Conservation (phyloP, 1,140 invertebrate genomes). For the Drosophila simulans region DNA sequence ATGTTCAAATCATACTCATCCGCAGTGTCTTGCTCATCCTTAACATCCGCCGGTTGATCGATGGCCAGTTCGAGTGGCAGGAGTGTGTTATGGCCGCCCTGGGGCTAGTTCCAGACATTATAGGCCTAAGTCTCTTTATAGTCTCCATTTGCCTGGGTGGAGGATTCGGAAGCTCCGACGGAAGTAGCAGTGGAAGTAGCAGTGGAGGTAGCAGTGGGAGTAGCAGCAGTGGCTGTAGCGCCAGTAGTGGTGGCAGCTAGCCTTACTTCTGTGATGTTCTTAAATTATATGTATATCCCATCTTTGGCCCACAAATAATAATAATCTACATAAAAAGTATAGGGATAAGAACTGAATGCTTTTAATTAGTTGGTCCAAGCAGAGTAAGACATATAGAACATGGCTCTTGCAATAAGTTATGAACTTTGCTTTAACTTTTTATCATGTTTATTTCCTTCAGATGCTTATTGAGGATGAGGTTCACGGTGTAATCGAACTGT, state of each 20-base stretch:
- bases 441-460: slow-evolving; percentile 9
- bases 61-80: not conserved
- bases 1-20: not conserved
- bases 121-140: not conserved
- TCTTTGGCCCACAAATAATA: too few species aligned
- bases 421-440: not conserved
- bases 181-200: not conserved
- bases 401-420: too few species aligned
- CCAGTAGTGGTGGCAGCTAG: not conserved
- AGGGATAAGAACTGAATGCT: too few species aligned
- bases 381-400: too few species aligned
- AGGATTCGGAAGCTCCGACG: too few species aligned
- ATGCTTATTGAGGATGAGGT: slow-evolving; percentile 63
- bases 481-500: slow-evolving; percentile 60
- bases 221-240: not conserved
- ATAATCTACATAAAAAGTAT: too few species aligned
- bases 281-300: too few species aligned
- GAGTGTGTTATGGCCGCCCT: not conserved
- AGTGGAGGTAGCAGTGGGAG: not conserved
- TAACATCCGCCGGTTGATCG: not conserved
- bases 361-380: too few species aligned
- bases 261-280: too few species aligned
- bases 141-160: not conserved
- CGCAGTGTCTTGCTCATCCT: not conserved
- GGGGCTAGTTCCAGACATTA: not conserved